A percentile compares a stretch with the other conserved stretches of the same genome.
phyloP scores from a whole-genome alignment of 2,113 vertebrate genomes.

The Phyllostomus hastatus region DNA sequence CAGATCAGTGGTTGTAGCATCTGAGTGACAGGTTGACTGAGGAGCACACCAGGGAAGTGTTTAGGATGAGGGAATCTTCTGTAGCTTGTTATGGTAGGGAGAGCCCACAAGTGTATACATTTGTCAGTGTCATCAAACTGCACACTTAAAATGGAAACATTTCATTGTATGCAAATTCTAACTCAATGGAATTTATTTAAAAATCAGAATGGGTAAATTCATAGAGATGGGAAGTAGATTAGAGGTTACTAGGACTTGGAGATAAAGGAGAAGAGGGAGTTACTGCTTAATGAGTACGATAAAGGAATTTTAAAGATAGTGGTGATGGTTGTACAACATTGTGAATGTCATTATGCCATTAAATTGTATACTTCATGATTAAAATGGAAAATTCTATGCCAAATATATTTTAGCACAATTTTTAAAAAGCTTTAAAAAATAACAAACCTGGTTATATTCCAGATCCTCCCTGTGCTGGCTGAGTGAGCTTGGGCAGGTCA shows the following conservation, averaged over 20 bases:
- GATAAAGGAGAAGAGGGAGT: not conserved
- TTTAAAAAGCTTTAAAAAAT: not conserved
- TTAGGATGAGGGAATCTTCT: not conserved
- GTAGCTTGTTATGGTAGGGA: not conserved
- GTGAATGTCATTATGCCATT: no score
- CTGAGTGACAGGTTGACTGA: not conserved
- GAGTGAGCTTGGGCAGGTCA: not conserved
- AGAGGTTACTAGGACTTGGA: not conserved
- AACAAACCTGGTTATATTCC: not conserved
- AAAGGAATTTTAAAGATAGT: not conserved
- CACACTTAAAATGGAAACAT: not conserved
- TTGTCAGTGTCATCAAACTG: not conserved
- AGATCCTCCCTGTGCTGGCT: not conserved
- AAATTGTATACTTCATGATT: not conserved
- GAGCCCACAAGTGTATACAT: accelerated
- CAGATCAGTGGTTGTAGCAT: not conserved
- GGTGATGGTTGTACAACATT: no score
- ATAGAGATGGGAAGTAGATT: no score
- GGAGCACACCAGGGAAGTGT: not conserved
- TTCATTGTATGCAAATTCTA: not conserved
- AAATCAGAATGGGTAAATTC: not conserved
- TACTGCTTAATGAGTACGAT: not conserved
- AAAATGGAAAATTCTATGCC: not conserved
- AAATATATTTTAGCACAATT: not conserved
- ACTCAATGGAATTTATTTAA: not conserved